Evolutionary conservation across 2,888 invertebrate genomes (phyloP), one percentile per base, ranked within the genome.

Genomic region (Yponomeuta evonymella): DNA sequence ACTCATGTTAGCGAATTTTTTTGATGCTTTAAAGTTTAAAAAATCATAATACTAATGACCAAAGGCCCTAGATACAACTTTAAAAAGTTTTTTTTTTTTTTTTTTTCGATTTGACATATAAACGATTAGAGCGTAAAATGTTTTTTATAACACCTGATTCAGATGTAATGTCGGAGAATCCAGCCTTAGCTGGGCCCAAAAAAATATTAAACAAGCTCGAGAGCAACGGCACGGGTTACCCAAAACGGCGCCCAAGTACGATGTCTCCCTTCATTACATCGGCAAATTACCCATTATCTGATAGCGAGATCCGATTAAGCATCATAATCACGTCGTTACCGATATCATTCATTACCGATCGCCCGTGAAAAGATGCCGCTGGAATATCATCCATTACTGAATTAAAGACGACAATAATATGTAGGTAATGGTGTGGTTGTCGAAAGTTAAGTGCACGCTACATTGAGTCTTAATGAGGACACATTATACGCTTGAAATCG

Each of bases 301-400:
- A 67, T 67, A 67, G 43, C 67, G 43, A 33, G 30, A 67, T n/a
- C n/a, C 43, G 36, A 67, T 43, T 29, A 43, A n/a, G 36, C 67
- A n/a, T 33, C 67, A 67, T 67, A 67, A 67, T 67, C 67, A 67
- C 33, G 8, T 58, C 51, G 51, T 58, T 58, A 58, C 51, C 51
- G 51, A 58, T 33, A 36, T 36, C 67, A 67, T 67, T 67, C 67
- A 67, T 67, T 67, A 67, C 66, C 67, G n/a, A n/a, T 67, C 67
- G 36, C 30, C 67, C 33, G 67, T 67, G 29, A 33, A 67, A 15
- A 67, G 33, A 43, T 36, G n/a, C 33, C 67, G 67, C 30, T 33
- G 33, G 11, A 67, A 43, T 67, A 67, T 36, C 67, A 67, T 36
- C 43, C 67, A 67, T 67, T 67, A 67, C 43, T 67, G 33, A 33